These are phyloP conservation scores for Netelia virgata DNA, from an alignment of 2,888 invertebrate species.

Conservation along the genomic window DNA sequence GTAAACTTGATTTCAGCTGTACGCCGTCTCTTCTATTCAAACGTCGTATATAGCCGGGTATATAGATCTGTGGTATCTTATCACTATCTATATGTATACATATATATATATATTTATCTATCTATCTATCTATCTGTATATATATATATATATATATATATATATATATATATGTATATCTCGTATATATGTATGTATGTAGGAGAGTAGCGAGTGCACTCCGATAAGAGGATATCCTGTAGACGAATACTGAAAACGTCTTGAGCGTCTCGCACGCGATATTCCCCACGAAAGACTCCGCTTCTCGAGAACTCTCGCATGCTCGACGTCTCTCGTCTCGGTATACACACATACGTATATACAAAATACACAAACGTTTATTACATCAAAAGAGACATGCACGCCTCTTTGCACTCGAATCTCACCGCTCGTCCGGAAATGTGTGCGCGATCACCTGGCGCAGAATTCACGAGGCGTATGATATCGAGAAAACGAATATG, in stretches of 20 bases:
- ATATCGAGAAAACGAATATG: too few species aligned
- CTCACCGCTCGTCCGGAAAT: too few species aligned
- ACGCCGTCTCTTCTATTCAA: conserved; percentile 15
- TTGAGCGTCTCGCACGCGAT: conserved; percentile 47
- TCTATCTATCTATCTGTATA: background rate
- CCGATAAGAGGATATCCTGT: conserved; percentile 33
- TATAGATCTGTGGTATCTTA: background rate
- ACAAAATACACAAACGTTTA: background rate
- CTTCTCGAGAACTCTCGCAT: conserved; percentile 18
- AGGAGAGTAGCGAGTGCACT: conserved; percentile 33
- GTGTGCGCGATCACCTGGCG: too few species aligned
- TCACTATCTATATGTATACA: background rate
- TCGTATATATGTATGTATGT: background rate
- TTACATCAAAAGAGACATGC: background rate
- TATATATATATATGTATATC: background rate
- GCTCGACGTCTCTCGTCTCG: conserved; percentile 11
- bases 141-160: conserved; percentile 20
- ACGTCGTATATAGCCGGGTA: background rate
- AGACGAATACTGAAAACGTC: conserved; percentile 36
- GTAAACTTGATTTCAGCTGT: conserved; percentile 57
- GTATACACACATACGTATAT: conserved; percentile 23
- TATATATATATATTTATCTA: conserved; percentile 3
- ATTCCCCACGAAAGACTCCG: conserved; percentile 24
- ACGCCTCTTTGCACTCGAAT: too few species aligned
- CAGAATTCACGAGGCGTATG: too few species aligned